phyloP scores from a whole-genome alignment of 2,797 vertebrate species.

The Hylomyscus alleni region DNA sequence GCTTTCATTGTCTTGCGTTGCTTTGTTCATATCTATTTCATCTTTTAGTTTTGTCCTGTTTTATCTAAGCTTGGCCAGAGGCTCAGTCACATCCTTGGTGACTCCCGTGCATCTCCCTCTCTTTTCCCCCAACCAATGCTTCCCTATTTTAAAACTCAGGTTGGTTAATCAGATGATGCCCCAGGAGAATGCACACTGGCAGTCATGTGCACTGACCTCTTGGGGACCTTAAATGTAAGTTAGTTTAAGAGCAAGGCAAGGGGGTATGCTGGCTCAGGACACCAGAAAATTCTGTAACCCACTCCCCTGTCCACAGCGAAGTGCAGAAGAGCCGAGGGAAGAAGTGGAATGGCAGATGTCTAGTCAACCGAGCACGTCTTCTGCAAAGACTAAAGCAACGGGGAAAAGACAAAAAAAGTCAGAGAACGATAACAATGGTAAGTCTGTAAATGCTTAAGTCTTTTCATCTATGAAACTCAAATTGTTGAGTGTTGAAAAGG shows the following conservation, averaged over 20 bases:
- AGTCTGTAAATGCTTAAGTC: not conserved
- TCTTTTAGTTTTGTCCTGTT: not conserved
- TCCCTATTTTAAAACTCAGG: not conserved
- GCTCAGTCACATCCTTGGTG: not conserved
- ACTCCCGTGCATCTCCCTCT: not conserved
- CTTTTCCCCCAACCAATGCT: not conserved
- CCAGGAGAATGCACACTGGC: not conserved
- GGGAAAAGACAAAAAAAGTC: conserved; percentile 44
- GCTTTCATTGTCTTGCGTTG: not conserved
- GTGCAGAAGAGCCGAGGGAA: not conserved
- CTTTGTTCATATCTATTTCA: not conserved
- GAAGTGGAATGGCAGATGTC: not conserved
- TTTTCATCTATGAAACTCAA: not conserved
- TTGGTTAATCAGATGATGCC: not conserved
- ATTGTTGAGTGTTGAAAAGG: not conserved
- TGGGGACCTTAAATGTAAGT: not conserved
- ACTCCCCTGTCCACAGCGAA: not conserved
- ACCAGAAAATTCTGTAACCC: not conserved
- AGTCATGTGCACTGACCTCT: fast-evolving
- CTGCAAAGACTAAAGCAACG: not conserved
- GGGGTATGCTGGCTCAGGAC: not conserved
- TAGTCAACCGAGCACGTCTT: not conserved
- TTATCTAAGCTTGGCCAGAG: no score
- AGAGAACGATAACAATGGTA: conserved; percentile 38
- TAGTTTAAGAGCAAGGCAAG: not conserved